Evolutionary conservation across 2,113 vertebrate species (phyloP).

Genomic region (Nesogale talazaci): DNA sequence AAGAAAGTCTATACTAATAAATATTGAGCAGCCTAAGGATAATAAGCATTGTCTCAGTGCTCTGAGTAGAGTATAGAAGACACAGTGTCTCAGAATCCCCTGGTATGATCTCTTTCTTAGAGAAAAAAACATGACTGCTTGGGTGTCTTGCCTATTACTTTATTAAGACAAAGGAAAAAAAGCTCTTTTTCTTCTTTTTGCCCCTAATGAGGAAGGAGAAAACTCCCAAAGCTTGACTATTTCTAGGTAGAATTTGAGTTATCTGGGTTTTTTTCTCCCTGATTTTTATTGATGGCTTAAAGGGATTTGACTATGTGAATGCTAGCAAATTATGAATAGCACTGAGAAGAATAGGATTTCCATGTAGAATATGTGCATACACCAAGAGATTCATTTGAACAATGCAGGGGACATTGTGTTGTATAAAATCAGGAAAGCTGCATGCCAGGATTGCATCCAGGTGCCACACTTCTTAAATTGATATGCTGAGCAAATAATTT

Average conservation of each 20-base stretch:
- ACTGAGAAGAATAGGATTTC: no score
- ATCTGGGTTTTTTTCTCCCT: constrained; percentile 14
- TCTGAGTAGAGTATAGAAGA: constrained; percentile 73
- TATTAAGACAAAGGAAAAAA: background rate
- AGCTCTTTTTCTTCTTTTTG: background rate
- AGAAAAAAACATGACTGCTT: background rate
- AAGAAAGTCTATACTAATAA: constrained; percentile 54
- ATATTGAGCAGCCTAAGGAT: constrained; percentile 66
- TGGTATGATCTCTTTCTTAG: background rate
- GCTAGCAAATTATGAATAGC: no score
- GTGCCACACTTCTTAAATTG: no score
- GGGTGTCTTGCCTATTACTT: constrained; percentile 42
- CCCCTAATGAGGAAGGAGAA: background rate
- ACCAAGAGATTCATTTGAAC: no score
- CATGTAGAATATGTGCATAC: no score
- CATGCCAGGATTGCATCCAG: no score
- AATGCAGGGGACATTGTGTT: no score
- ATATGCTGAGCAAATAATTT: no score
- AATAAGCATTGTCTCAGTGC: constrained; percentile 45
- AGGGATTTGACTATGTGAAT: no score
- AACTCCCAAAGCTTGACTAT: background rate
- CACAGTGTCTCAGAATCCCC: constrained; percentile 46
- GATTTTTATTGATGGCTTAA: no score
- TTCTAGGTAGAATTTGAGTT: background rate
- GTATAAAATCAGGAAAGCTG: no score